phyloP scores from a whole-genome alignment of 2,113 vertebrate genomes.

The Spea multiplicata region DNA sequence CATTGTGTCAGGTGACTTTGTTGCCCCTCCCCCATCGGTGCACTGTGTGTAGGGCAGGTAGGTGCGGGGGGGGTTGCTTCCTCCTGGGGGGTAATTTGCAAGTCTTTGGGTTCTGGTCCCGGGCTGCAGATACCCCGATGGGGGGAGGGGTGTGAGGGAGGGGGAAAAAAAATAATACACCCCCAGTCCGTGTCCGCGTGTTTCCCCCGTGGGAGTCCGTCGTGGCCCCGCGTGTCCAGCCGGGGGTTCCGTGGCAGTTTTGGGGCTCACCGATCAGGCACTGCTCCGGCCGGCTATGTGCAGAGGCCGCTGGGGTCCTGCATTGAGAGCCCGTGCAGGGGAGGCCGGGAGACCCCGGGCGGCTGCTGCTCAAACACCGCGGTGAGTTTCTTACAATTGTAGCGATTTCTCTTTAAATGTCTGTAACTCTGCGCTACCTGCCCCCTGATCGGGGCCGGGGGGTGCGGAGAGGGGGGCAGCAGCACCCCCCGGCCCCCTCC shows the following conservation, averaged over 20 bases:
- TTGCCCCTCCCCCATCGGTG: conserved; percentile 32
- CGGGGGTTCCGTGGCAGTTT: conserved; percentile 46
- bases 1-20: too few relatives aligned
- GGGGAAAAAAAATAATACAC: conserved; percentile 19
- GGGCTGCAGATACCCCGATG: too few relatives aligned
- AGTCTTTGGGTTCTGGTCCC: neutral
- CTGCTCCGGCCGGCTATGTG: conserved; percentile 61
- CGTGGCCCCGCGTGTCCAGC: neutral
- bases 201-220: neutral
- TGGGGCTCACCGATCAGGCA: conserved; percentile 59
- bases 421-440: conserved; percentile 69
- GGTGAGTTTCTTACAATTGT: conserved; percentile 95
- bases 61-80: neutral
- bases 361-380: conserved; percentile 94
- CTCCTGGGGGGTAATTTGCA: neutral
- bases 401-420: conserved; percentile 87
- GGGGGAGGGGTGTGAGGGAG: conserved; percentile 8
- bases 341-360: conserved; percentile 94
- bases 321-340: conserved; percentile 90
- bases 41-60: conserved; percentile 36
- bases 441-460: conserved; percentile 65
- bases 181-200: neutral
- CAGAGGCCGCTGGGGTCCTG: conserved; percentile 78
- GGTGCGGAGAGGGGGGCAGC: conserved; percentile 59
- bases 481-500: neutral